Base-by-base conservation (phyloP, 1,140 invertebrate genomes). In the Drosophila sp. region DNA sequence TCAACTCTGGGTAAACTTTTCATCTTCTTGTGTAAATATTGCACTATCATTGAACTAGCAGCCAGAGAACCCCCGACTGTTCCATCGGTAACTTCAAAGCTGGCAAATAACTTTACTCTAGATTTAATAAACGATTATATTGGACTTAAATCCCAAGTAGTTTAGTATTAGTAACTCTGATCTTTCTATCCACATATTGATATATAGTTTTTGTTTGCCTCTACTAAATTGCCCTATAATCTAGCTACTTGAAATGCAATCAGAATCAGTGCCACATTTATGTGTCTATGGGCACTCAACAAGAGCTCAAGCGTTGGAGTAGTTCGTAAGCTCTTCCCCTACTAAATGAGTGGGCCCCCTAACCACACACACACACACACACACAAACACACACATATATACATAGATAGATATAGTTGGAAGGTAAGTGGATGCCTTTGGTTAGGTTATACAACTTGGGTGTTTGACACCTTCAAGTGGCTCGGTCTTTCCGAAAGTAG, bases 51-150 rank as follows among this genome's bases (percentile, higher is more conserved):
- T 47, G 23, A 29, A 8, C 44, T 30, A 54, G 63, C 40, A 23
- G 64, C 50, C 65, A 72, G 38, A 25, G 54, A 27, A 25, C 10
- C 27, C 68, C 68, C 57, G 29, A 72, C 23, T 44, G 25, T 27
- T 3, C 7, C 1, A 50, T 56, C 82, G 82, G 79, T 38, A 38
- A 78, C 70, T 76, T 86, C 76, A 86, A 86, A 86, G 79, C 30
- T 23, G 35, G 64, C 54, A 83, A 86, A 80, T 87, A 86, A 87
- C 76, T 87, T 86, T 87, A 84, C 83, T 83, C 85, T 89, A 89
- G 83, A 87, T 87, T 87, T 87, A 87, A 89, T 71, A 87, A 87
- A 77, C 83, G 83, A 89, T 87, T 87, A 87, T 89, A 73, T 69
- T 72, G 86, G 79, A 77, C 76, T 83, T 77, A 83, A 79, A 77